Conservation (phyloP, 2,888 invertebrate genomes). For the Xiphydria camelus region DNA sequence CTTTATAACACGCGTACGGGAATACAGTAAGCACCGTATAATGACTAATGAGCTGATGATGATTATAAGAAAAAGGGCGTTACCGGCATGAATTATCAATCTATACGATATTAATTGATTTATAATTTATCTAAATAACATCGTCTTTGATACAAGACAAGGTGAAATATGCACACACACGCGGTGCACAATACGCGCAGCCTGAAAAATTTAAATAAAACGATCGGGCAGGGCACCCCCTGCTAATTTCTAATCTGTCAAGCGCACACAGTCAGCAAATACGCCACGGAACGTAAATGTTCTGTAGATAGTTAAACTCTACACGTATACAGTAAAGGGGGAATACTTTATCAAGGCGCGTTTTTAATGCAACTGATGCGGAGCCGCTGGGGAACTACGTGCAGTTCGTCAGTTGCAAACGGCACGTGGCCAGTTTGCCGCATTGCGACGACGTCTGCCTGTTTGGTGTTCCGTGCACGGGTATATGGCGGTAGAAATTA, state of each 20-base stretch:
- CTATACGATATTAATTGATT: neutral
- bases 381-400: no score
- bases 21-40: constrained; percentile 12
- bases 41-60: constrained; percentile 38
- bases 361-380: no score
- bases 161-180: neutral
- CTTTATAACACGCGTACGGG: neutral
- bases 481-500: constrained; percentile 1
- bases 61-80: constrained; percentile 36
- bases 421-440: no score
- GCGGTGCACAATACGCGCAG: no score
- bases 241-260: neutral
- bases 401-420: neutral
- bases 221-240: neutral
- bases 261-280: neutral
- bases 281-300: neutral
- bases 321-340: no score
- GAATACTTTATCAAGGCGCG: no score
- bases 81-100: constrained; percentile 34
- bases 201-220: neutral
- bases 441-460: no score
- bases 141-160: neutral
- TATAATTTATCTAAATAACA: neutral
- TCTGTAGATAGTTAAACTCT: neutral
- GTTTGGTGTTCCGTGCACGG: neutral